Conservation (phyloP, 2,888 invertebrate species). For the Rhagonycha lutea region DNA sequence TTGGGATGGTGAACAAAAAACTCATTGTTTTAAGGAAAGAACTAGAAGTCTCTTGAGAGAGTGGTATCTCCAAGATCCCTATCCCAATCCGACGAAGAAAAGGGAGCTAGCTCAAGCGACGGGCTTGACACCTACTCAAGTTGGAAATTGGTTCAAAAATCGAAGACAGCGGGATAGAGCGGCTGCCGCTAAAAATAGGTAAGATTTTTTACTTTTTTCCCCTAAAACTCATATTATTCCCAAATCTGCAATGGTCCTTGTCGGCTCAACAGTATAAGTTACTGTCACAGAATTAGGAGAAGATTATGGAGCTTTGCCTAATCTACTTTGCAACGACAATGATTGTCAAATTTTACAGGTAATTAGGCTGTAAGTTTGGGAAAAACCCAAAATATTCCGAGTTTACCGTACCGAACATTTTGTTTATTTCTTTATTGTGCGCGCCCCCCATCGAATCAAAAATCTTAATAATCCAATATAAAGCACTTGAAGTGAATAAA, state of each 20-base stretch:
- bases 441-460: background rate
- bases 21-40: conserved; percentile 94
- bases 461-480: background rate
- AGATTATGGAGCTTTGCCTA: background rate
- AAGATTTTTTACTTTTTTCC: conserved; percentile 49
- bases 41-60: conserved; percentile 93
- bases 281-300: background rate
- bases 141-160: conserved; percentile 94
- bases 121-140: conserved; percentile 90
- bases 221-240: background rate
- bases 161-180: conserved; percentile 85
- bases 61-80: conserved; percentile 98
- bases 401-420: no score
- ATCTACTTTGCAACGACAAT: conserved; percentile 1
- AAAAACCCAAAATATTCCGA: background rate
- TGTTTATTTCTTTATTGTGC: no score
- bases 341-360: background rate
- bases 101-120: conserved; percentile 88
- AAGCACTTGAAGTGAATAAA: background rate
- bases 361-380: background rate
- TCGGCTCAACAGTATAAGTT: background rate
- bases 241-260: background rate
- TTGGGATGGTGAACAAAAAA: conserved; percentile 96
- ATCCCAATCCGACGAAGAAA: conserved; percentile 93
- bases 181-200: conserved; percentile 96